phyloP scores from a whole-genome alignment of 2,797 vertebrate species.

The Mionectes olivaceus region DNA sequence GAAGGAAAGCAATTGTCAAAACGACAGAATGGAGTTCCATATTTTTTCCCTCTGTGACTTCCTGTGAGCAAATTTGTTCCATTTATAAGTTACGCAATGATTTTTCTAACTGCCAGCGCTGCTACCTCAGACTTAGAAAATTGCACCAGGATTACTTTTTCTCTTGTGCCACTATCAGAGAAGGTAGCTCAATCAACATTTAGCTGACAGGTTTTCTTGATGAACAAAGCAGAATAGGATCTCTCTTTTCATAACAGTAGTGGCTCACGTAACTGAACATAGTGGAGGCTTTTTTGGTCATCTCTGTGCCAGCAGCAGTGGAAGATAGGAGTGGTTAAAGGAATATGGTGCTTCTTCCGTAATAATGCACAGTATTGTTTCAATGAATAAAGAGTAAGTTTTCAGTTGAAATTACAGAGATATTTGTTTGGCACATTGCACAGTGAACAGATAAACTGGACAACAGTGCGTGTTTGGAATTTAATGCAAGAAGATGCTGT shows the following conservation, averaged over 20 bases:
- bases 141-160: neutral
- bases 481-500: neutral
- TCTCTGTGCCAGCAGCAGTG: neutral
- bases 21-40: neutral
- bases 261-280: neutral
- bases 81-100: neutral
- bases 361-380: neutral
- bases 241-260: neutral
- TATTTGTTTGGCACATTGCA: neutral
- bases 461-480: neutral
- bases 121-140: neutral
- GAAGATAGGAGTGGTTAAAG: neutral
- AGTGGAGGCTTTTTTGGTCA: neutral
- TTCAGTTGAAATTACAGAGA: neutral
- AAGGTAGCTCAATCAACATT: neutral
- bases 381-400: neutral
- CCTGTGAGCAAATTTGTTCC: neutral
- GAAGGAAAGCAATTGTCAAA: constrained; percentile 29
- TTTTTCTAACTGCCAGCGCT: constrained; percentile 2
- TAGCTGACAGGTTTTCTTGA: neutral
- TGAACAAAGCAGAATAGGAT: neutral
- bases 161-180: neutral
- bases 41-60: constrained; percentile 1
- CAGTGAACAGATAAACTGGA: neutral
- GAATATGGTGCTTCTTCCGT: neutral